Base-by-base conservation (phyloP, 2,888 invertebrate species). In the Caenorhabditis sp. region DNA sequence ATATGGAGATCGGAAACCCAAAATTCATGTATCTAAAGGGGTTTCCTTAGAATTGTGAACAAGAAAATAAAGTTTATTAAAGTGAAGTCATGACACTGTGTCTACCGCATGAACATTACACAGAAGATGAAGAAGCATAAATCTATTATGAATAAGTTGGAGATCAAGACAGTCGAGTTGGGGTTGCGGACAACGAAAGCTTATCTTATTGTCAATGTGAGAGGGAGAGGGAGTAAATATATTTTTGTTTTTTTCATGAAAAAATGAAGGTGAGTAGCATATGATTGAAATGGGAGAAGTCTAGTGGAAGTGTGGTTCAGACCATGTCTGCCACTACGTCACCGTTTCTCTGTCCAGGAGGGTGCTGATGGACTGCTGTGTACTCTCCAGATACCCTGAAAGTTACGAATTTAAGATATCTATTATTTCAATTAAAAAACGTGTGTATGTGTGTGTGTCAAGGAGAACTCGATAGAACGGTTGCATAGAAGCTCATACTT, bases 331-430 rank as follows among this genome's bases (percentile, higher is more conserved):
- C 72, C 52, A 73, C 59, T 48, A 50, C 22, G 15, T 61, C 71
- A 62, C 55, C 62, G 41, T 71, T 71, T 26, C 37, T 61, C 62
- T 26, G 43, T 43, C 62, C 62, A 55, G 61, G 48, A 39, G 71
- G 55, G 9, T 35, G 43, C 55, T 71, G 71, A 45, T 56, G 71
- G 26, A 71, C 62, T 55, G 55, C 62, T 55, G 62, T 71, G 55
- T 73, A 73, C 39, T 75, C 68, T 58, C 75, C 75, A 56, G 75
- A 75, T 26, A 75, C 75, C 75, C 75, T 75, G 62, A 26, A 73
- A 66, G 56, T 17, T n/a, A n/a, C 27, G 9, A 39, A 39, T 50
- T 35, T 15, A 4, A 45, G 26, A 59, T 0, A 1, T 22, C 13
- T 4, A 9, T 13, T 2, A 3, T 9, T 35, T 9, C 35, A 35